Conservation (phyloP, 2,113 vertebrate genomes). For the Neogale vison region DNA sequence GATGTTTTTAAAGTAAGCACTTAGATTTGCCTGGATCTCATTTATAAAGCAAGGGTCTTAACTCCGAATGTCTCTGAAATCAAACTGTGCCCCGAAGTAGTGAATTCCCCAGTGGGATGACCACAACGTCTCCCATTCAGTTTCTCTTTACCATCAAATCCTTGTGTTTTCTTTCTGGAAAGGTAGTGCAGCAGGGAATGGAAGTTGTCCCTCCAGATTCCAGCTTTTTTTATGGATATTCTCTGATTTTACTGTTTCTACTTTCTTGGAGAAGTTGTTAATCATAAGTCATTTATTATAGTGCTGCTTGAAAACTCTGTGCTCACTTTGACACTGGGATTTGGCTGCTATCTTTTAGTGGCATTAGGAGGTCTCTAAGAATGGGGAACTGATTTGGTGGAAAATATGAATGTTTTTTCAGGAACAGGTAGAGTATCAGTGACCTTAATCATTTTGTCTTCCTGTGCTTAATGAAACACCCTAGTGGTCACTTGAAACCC, state of each 20-base stretch:
- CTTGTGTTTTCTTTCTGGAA: slow-evolving; percentile 34
- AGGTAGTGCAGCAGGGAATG: neutral
- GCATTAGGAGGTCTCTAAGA: neutral
- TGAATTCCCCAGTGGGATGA: slow-evolving; percentile 51
- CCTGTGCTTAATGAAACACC: slow-evolving; percentile 54
- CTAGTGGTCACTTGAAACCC: slow-evolving; percentile 70
- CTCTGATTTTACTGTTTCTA: neutral
- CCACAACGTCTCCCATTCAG: neutral
- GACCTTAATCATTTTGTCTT: slow-evolving; percentile 8
- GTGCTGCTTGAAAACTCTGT: neutral
- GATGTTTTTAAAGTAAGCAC: slow-evolving; percentile 76
- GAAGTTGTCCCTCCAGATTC: neutral
- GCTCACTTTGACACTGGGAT: neutral
- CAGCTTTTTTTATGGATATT: neutral
- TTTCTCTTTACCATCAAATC: slow-evolving; percentile 7
- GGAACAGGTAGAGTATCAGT: neutral
- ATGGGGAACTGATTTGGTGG: neutral
- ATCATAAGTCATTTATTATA: neutral
- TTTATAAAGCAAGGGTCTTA: slow-evolving; percentile 75
- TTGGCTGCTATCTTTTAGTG: neutral
- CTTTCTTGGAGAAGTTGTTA: slow-evolving; percentile 32
- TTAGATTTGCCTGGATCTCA: slow-evolving; percentile 75
- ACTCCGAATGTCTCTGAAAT: slow-evolving; percentile 68
- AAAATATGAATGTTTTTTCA: neutral
- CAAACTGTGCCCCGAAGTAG: slow-evolving; percentile 43